Base-by-base conservation (phyloP, 2,797 vertebrate genomes). In the Triplophysa bombifrons region DNA sequence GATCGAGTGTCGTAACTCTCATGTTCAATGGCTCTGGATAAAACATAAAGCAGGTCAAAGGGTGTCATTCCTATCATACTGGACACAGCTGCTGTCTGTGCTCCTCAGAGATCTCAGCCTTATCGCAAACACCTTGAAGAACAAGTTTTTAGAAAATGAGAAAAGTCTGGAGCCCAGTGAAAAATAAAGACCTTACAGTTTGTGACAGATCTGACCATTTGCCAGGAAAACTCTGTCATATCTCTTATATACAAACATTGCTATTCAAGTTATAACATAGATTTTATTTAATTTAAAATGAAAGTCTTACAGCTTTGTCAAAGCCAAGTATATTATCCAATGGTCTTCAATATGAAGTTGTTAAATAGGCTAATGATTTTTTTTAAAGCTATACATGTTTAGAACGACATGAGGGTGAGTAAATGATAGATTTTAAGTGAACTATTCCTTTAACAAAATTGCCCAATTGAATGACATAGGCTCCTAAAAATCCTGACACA, bases 361-460 rank as follows among this genome's bases (percentile, higher is more conserved):
- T 7, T 38, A 38, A 7, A 8, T 38, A 38, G 6, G 34, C 34
- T 38, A 38, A 6, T 8, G 6, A 8, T 7, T 6, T 38, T 7
- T 38, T 38, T 38, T 6, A 8, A 55, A 55, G 11, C 22, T 20
- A 22, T 22, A 30, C 30, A 38, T 30, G 27, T 64, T 64, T 10
- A 30, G 3, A 34, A 64, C 3, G 6, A 30, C 60, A 61, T 17
- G 6, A 38, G 30, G 60, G 16, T 16, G 2, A 63, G 30, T 17
- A 34, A 61, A 38, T n/a, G 17, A 41, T 17, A 61, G 2, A 19
- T 64, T 64, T 38, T n/a, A 16, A 14, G 30, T 19, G 27, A 64
- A 38, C 30, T 64, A 56, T 70, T 51, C 65, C 81, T 85, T 83
- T 60, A 50, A 68, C 60, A 58, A 72, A 82, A 84, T 86, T 86